Evolutionary conservation across 2,888 invertebrate genomes (phyloP), one percentile per base, ranked within the genome.

Genomic region (Luffia ferchaultella): DNA sequence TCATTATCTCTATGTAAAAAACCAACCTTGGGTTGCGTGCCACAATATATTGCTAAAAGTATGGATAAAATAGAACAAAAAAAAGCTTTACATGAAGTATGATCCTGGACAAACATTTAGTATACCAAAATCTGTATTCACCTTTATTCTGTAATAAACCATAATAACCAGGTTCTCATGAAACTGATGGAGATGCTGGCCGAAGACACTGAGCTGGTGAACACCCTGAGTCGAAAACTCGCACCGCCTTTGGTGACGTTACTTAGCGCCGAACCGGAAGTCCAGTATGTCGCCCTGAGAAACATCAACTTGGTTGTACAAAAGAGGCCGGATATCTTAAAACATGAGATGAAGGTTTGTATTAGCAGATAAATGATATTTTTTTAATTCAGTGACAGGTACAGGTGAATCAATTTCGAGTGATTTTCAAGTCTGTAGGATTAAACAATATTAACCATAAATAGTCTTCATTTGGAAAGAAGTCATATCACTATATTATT

Each of bases 271-370:
- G 99, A 99, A 73, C 97, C 99, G 0, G 99, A 99, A 78, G 98
- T 99, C 48, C 99, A 99, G 76, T 99, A 99, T 70, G 99, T 99
- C 2, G 99, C 99, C 0, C 83, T 99, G 52, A 84, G 99, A 58
- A 99, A 99, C 75, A 99, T 99, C 67, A 99, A 99, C 82, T 87
- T 99, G 46, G 99, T 99, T 56, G 99, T 99, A 16, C 99, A 99
- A 79, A 99, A 99, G 76, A 88, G 98, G 44, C 97, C 98, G 0
- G 99, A 99, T 54, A 98, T 99, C 60, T 83, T 99, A 45, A 99
- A 99, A 72, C 97, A 98, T 65, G 99, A 99, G 83, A 98, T 99
- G 98, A 99, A 99, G 87, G 96, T 96, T 53, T 49, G 40, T n/a
- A n/a, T n/a, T n/a, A n/a, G n/a, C n/a, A n/a, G n/a, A n/a, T n/a